These are phyloP conservation scores for Aix galericulata DNA, from an alignment of 2,113 vertebrate species.

Conservation along the genomic window DNA sequence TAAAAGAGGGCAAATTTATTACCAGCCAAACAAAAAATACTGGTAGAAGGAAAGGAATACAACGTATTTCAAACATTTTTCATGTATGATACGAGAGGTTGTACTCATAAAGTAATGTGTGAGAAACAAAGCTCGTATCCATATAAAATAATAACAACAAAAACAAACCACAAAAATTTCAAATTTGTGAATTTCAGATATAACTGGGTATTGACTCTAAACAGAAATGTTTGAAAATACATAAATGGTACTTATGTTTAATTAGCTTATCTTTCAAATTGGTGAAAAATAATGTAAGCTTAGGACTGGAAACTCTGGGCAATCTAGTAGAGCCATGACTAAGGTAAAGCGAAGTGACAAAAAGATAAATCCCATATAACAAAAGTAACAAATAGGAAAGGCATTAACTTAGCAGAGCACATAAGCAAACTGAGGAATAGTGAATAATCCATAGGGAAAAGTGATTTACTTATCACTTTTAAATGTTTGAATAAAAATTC, in stretches of 20 bases:
- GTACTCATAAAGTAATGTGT: neutral
- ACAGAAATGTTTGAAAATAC: neutral
- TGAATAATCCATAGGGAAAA: neutral
- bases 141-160: neutral
- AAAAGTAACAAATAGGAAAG: neutral
- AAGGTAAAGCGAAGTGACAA: neutral
- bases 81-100: neutral
- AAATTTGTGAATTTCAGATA: neutral
- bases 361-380: neutral
- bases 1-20: neutral
- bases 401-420: neutral
- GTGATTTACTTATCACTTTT: neutral
- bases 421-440: neutral
- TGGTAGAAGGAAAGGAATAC: neutral
- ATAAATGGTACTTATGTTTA: neutral
- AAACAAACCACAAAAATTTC: neutral
- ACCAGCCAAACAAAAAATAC: neutral
- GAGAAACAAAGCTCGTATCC: neutral
- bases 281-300: neutral
- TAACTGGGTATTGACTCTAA: too few species aligned
- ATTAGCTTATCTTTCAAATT: neutral
- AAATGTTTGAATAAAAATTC: neutral
- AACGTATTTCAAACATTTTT: neutral
- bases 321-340: neutral
- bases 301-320: neutral